Percentiles rank a stretch among this genome's conserved stretches.
phyloP scores from a whole-genome alignment of 2,797 vertebrate species.

The Mormyrus proboscirostris region DNA sequence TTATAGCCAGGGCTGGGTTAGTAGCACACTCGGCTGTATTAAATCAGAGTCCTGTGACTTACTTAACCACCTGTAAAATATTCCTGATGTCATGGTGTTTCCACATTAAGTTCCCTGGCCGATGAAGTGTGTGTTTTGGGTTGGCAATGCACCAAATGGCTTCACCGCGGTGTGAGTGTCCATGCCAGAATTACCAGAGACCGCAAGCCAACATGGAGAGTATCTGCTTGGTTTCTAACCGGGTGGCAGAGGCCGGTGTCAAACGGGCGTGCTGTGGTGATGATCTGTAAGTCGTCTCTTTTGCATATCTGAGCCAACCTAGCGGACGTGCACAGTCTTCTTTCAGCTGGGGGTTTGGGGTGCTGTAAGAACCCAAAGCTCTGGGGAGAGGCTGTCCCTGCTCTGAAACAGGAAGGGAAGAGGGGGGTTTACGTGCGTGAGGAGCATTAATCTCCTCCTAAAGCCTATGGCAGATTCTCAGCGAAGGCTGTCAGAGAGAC shows the following conservation, averaged over 20 bases:
- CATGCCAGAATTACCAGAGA: background rate
- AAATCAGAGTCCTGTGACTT: background rate
- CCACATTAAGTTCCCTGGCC: background rate
- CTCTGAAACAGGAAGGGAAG: background rate
- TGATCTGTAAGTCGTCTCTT: background rate
- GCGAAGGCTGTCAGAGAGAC: constrained; percentile 26
- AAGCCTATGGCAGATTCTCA: background rate
- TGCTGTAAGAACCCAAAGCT: background rate
- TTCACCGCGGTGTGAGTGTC: background rate
- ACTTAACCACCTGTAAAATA: background rate
- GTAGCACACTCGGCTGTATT: background rate
- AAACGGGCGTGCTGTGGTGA: background rate
- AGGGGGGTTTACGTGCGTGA: background rate
- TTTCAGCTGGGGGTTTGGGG: background rate
- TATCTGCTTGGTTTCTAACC: background rate
- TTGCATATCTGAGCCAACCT: background rate
- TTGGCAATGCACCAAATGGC: background rate
- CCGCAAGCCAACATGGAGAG: background rate
- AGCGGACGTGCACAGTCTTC: background rate
- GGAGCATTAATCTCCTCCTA: background rate
- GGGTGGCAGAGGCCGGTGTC: background rate
- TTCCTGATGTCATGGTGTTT: background rate
- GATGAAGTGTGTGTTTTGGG: background rate
- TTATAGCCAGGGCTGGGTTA: background rate
- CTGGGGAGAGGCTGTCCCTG: background rate